A percentile compares a stretch with the other conserved stretches of the same genome.
Evolutionary conservation across 2,888 invertebrate species (phyloP).

Genomic region (Drosophila pseudotakahashii): DNA sequence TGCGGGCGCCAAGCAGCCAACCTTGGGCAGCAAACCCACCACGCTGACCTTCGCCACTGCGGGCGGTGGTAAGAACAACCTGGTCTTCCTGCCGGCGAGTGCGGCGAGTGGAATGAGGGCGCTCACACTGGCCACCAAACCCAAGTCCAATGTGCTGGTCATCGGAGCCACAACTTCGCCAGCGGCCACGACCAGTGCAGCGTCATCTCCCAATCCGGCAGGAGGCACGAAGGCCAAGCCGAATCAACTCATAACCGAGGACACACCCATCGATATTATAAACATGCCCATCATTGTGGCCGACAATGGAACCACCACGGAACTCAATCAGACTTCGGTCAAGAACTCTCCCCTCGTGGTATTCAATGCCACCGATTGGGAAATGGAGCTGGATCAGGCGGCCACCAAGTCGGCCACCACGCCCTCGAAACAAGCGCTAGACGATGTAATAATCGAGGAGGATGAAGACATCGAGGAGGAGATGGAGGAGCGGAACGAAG

Average conservation of each 20-base stretch:
- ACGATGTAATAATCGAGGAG: slow-evolving; percentile 72
- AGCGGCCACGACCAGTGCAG: slow-evolving; percentile 17
- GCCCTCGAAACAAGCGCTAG: slow-evolving; percentile 59
- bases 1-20: slow-evolving; percentile 52
- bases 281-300: slow-evolving; percentile 83
- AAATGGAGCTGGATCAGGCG: slow-evolving; percentile 87
- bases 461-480: slow-evolving; percentile 30
- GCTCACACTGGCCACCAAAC: slow-evolving; percentile 63
- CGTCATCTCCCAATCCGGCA: slow-evolving; percentile 28
- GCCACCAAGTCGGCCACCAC: slow-evolving; percentile 75
- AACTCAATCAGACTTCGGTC: slow-evolving; percentile 31
- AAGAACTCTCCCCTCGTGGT: slow-evolving; percentile 67
- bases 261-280: slow-evolving; percentile 86
- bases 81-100: slow-evolving; percentile 82
- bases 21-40: slow-evolving; percentile 45
- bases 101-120: slow-evolving; percentile 66
- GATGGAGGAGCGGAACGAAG: slow-evolving; percentile 14
- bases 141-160: slow-evolving; percentile 76
- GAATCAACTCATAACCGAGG: slow-evolving; percentile 85
- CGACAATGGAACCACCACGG: slow-evolving; percentile 60
- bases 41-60: slow-evolving; percentile 60
- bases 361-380: slow-evolving; percentile 86
- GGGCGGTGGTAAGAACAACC: slow-evolving; percentile 77
- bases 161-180: slow-evolving; percentile 60
- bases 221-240: slow-evolving; percentile 46